phyloP scores from a whole-genome alignment of 2,797 vertebrate genomes.

The Neopelma chrysocephalum region DNA sequence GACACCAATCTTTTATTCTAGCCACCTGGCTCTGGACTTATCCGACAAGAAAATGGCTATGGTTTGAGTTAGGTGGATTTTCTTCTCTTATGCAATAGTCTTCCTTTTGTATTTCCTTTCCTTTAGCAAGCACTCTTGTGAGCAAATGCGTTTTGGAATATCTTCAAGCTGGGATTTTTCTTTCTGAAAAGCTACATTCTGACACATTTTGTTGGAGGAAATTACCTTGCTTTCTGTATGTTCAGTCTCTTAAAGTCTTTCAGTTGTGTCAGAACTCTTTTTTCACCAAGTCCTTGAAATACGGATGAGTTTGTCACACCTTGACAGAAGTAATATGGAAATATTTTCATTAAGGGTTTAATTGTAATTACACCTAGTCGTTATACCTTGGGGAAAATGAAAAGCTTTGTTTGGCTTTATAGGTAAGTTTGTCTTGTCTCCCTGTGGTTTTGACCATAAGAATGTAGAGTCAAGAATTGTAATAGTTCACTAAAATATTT shows the following conservation, averaged over 20 bases:
- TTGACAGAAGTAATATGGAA: neutral
- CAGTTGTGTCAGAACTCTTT: neutral
- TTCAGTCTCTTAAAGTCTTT: neutral
- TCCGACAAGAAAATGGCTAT: conserved; percentile 32
- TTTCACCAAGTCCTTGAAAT: neutral
- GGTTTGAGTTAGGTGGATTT: conserved; percentile 46
- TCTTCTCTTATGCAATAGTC: conserved; percentile 7
- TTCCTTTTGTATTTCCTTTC: conserved; percentile 39
- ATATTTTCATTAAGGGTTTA: neutral
- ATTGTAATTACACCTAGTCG: neutral
- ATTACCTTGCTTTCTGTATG: neutral
- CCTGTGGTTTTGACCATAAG: conserved; percentile 39
- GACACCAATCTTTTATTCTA: conserved; percentile 76
- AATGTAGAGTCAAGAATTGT: neutral
- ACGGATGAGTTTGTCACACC: neutral
- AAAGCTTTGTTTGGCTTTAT: neutral
- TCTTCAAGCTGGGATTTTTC: neutral
- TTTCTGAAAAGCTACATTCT: neutral
- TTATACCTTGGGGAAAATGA: neutral
- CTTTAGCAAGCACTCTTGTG: neutral
- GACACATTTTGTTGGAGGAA: neutral
- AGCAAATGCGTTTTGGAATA: neutral
- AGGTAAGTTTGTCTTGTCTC: conserved; percentile 27
- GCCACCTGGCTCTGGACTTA: conserved; percentile 67
- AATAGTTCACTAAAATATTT: conserved; percentile 40